A percentile compares a stretch with the other conserved stretches of the same genome.
Conservation (phyloP, 2,113 vertebrate genomes). For the Cottus gobio region DNA sequence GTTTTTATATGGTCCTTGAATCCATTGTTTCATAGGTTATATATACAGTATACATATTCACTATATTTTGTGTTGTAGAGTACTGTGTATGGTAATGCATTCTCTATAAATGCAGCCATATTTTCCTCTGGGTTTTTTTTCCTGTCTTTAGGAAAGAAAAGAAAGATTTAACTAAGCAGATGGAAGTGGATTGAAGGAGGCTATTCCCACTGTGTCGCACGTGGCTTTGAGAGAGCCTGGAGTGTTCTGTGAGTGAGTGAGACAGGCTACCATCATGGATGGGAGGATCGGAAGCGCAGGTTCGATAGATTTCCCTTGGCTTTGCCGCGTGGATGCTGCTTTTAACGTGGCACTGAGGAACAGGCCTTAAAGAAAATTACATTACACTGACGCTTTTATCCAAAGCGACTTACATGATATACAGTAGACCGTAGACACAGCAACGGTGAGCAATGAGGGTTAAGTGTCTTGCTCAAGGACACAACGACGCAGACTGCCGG, state of each 20-base stretch:
- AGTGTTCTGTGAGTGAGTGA: slow-evolving; percentile 26
- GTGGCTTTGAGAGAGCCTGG: slow-evolving; percentile 36
- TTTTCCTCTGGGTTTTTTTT: slow-evolving; percentile 51
- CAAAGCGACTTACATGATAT: too few species aligned
- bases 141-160: slow-evolving; percentile 23
- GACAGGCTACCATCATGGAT: slow-evolving; percentile 23
- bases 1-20: slow-evolving; percentile 71
- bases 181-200: slow-evolving; percentile 53
- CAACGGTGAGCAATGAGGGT: too few species aligned
- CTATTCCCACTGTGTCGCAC: slow-evolving; percentile 52
- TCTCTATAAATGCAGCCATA: slow-evolving; percentile 53
- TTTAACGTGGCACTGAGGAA: slow-evolving; percentile 52
- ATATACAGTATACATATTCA: slow-evolving; percentile 68
- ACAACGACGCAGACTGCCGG: too few species aligned
- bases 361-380: slow-evolving; percentile 62
- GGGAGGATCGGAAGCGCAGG: slow-evolving; percentile 10
- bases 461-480: too few species aligned
- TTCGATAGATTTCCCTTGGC: slow-evolving; percentile 27
- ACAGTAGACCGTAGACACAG: too few species aligned
- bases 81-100: slow-evolving; percentile 65
- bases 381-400: too few species aligned
- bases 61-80: slow-evolving; percentile 71
- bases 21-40: slow-evolving; percentile 74
- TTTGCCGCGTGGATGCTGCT: slow-evolving; percentile 24
- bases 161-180: slow-evolving; percentile 47